A percentile compares a stretch with the other conserved stretches of the same genome.
Evolutionary conservation across 2,797 vertebrate genomes (phyloP).

Genomic region (Protosalanx chinensis): DNA sequence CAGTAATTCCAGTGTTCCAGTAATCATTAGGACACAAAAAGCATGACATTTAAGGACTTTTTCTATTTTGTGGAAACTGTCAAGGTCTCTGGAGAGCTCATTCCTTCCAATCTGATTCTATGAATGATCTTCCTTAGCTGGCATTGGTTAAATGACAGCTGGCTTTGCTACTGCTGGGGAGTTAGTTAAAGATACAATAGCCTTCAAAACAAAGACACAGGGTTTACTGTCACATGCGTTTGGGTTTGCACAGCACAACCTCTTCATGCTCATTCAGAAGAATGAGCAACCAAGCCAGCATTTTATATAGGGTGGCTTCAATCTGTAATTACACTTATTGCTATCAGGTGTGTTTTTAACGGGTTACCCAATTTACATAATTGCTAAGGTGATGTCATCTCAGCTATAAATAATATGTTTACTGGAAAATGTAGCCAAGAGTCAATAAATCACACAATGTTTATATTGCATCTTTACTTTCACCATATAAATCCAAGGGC

Average conservation of each 20-base stretch:
- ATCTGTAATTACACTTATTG: background rate
- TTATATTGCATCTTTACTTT: conserved; percentile 51
- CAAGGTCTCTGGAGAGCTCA: too few species aligned
- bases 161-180: too few species aligned
- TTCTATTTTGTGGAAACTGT: too few species aligned
- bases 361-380: conserved; percentile 14
- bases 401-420: background rate
- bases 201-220: too few species aligned
- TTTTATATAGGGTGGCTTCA: background rate
- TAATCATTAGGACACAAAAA: too few species aligned
- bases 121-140: too few species aligned
- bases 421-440: conserved; percentile 29
- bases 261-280: background rate
- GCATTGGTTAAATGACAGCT: too few species aligned
- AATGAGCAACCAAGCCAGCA: background rate
- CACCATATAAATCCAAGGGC: conserved; percentile 8
- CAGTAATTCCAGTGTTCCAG: too few species aligned
- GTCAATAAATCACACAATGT: conserved; percentile 6
- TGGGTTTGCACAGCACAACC: background rate
- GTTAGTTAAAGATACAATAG: too few species aligned
- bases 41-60: too few species aligned
- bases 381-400: conserved; percentile 20
- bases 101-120: too few species aligned
- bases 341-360: conserved; percentile 20
- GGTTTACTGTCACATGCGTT: background rate